Evolutionary conservation across 2,888 invertebrate species (phyloP), one percentile per base, ranked within the genome.

Genomic region (Zaprionus lineosus): DNA sequence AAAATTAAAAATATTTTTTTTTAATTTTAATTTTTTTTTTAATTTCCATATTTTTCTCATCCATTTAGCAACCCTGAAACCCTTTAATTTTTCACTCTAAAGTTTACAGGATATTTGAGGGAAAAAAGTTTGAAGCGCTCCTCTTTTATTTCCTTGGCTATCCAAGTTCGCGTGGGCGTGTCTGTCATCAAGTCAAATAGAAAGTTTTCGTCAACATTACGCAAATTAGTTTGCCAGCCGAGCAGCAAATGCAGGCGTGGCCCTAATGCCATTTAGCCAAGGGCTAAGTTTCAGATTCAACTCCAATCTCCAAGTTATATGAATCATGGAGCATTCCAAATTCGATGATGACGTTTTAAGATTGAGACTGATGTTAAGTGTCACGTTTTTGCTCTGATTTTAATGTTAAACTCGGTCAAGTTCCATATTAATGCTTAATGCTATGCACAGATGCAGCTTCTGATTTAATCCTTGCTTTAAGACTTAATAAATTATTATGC

Each of bases 191-290:
- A 56, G 53, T 41, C 44, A 59, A 77, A 62, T 40, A 53, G 36
- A 60, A 39, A 65, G 59, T 83, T 82, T 74, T 65, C 68, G 82
- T 76, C 83, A 83, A 75, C 73, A 86, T 86, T 81, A 85, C 84
- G 81, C 86, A 82, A 85, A 82, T 82, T 83, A 86, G 79, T 85
- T 82, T 83, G 72, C 61, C 69, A 85, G 61, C 61, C 68, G 57
- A 81, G 63, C 65, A 63, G 60, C 57, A 65, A 77, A 70, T 63
- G 83, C 75, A 78, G 50, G 62, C 70, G 43, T 50, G 36, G 55
- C 59, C 74, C 53, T 78, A 78, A 78, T 70, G 85, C 48, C 61
- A 70, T 83, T 58, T 57, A 69, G 48, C 47, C 75, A 48, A 53
- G 48, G 55, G 51, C 37, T 41, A 55, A 57, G 44, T 67, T 66